These are phyloP conservation scores for Pundamilia nyererei DNA, from an alignment of 2,113 vertebrate species.

Conservation along the genomic window DNA sequence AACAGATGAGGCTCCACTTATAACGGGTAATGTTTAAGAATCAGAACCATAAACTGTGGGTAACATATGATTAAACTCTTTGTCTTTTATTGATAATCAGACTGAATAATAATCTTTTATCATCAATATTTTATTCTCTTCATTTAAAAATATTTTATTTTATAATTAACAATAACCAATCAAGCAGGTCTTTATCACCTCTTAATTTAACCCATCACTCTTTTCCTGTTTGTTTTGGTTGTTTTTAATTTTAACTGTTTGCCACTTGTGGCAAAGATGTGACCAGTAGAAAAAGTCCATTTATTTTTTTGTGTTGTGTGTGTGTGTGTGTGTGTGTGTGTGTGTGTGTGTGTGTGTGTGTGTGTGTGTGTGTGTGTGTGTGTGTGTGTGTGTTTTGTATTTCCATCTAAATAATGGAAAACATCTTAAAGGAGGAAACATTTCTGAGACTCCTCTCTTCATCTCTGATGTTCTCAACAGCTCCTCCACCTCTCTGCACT, in stretches of 20 bases:
- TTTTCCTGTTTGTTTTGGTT: not conserved
- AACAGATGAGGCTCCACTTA: not conserved
- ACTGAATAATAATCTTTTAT: not conserved
- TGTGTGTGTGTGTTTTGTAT: not conserved
- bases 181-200: not conserved
- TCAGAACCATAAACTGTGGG: not conserved
- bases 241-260: not conserved
- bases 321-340: not conserved
- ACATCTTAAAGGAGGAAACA: not conserved
- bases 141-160: not conserved
- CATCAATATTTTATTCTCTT: not conserved
- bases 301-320: not conserved
- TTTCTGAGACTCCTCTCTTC: not conserved
- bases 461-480: not conserved
- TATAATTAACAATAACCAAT: not conserved
- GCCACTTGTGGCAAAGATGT: not conserved
- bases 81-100: not conserved
- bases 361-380: not conserved
- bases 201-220: not conserved
- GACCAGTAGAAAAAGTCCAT: not conserved
- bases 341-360: not conserved
- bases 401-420: not conserved
- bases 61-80: not conserved
- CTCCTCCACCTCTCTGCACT: not conserved
- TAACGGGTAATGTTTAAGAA: accelerated